A percentile compares a stretch with the other conserved stretches of the same genome.
Evolutionary conservation across 2,888 invertebrate genomes (phyloP).

Genomic region (Caenorhabditis becei): DNA sequence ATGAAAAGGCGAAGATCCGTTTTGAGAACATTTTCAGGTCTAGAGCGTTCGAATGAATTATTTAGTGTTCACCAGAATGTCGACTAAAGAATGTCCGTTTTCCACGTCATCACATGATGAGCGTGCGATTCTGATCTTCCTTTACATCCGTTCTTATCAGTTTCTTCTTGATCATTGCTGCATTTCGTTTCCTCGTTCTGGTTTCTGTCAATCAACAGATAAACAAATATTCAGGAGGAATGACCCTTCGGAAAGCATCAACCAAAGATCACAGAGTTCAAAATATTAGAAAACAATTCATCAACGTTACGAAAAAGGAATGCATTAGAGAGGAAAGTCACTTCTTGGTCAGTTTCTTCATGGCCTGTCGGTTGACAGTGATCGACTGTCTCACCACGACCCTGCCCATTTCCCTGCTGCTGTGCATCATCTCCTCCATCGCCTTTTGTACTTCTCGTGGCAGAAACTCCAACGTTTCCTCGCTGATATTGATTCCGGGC

Average conservation of each 20-base stretch:
- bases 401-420: neutral
- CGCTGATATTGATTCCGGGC: neutral
- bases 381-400: neutral
- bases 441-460: neutral
- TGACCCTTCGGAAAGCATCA: neutral
- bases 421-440: neutral
- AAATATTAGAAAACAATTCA: too few species aligned
- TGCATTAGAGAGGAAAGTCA: neutral
- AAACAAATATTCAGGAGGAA: slow-evolving; percentile 11
- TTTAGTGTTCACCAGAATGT: too few species aligned
- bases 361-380: neutral
- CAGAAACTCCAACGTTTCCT: neutral
- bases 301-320: neutral
- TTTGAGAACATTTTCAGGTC: too few species aligned
- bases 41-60: too few species aligned
- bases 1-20: too few species aligned
- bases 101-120: slow-evolving; percentile 48
- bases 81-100: too few species aligned
- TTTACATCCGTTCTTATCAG: slow-evolving; percentile 52
- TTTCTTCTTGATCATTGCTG: slow-evolving; percentile 46
- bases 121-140: slow-evolving; percentile 20
- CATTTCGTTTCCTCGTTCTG: slow-evolving; percentile 41
- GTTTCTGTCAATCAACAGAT: slow-evolving; percentile 29
- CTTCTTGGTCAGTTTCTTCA: slow-evolving; percentile 4
- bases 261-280: neutral